A percentile compares a stretch with the other conserved stretches of the same genome.
phyloP scores from a whole-genome alignment of 2,113 vertebrate genomes.

The Trochalopteron elliotii region DNA sequence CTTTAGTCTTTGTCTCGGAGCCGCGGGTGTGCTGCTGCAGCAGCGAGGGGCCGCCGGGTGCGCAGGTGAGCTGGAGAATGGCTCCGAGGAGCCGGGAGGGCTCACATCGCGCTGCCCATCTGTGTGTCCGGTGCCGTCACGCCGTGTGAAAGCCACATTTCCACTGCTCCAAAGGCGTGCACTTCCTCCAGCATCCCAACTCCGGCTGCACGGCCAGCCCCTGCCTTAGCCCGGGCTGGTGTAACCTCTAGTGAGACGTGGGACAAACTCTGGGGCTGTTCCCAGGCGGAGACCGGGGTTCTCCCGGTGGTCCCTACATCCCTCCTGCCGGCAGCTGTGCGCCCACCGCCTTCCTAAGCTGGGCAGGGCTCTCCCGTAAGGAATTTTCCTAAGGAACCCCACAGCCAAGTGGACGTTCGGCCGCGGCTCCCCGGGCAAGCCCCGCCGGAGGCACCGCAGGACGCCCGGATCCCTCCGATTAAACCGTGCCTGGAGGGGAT shows the following conservation, averaged over 20 bases:
- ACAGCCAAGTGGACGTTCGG: fast-evolving
- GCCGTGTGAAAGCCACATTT: fast-evolving
- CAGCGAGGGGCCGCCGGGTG: neutral
- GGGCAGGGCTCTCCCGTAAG: neutral
- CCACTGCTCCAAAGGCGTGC: fast-evolving
- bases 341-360: neutral
- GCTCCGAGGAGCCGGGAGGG: neutral
- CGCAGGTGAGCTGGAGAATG: fast-evolving
- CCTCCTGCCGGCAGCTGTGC: neutral
- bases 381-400: neutral
- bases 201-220: neutral
- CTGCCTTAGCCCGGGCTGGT: neutral
- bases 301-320: neutral
- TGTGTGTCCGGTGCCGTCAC: neutral
- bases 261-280: neutral
- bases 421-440: neutral
- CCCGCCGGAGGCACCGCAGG: neutral
- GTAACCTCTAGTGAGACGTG: fast-evolving
- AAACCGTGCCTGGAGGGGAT: neutral
- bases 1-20: neutral
- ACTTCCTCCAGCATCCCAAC: fast-evolving
- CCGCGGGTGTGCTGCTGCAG: neutral
- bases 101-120: fast-evolving
- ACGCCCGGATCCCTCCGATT: neutral
- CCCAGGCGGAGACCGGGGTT: neutral